These are phyloP conservation scores for Acheta domesticus DNA, from an alignment of 2,888 invertebrate species.

Conservation along the genomic window DNA sequence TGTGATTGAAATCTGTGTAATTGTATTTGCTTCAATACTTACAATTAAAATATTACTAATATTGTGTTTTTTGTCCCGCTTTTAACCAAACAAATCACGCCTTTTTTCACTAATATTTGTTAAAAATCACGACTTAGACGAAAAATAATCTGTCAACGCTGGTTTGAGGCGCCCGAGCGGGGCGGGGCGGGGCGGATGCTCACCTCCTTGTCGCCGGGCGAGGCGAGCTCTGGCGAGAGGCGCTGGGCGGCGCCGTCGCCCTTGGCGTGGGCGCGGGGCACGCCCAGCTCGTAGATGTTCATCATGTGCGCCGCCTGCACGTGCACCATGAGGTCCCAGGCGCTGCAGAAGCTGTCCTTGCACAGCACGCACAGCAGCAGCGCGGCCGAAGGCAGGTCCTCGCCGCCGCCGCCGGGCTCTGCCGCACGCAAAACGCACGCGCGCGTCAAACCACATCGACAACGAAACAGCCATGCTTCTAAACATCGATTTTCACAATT, in stretches of 20 bases:
- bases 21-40: too few species aligned
- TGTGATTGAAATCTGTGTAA: too few species aligned
- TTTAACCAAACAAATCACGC: too few species aligned
- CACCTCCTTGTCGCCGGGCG: constrained; percentile 33
- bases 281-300: constrained; percentile 62
- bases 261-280: constrained; percentile 37
- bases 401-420: constrained; percentile 35
- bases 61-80: too few species aligned
- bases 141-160: too few species aligned
- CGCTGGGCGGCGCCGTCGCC: constrained; percentile 23
- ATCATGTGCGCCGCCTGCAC: constrained; percentile 66
- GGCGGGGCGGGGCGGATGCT: background rate
- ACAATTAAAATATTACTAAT: too few species aligned
- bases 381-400: constrained; percentile 45
- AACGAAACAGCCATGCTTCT: too few species aligned
- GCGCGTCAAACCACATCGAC: too few species aligned
- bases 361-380: constrained; percentile 62
- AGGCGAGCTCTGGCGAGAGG: constrained; percentile 24
- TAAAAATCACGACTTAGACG: too few species aligned
- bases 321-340: constrained; percentile 68
- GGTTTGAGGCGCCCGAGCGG: too few species aligned
- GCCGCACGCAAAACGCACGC: background rate
- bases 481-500: too few species aligned
- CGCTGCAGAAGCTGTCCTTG: constrained; percentile 62
- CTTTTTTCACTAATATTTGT: too few species aligned